These are phyloP conservation scores for Cephonodes hylas DNA, from an alignment of 2,888 invertebrate species.

Conservation along the genomic window DNA sequence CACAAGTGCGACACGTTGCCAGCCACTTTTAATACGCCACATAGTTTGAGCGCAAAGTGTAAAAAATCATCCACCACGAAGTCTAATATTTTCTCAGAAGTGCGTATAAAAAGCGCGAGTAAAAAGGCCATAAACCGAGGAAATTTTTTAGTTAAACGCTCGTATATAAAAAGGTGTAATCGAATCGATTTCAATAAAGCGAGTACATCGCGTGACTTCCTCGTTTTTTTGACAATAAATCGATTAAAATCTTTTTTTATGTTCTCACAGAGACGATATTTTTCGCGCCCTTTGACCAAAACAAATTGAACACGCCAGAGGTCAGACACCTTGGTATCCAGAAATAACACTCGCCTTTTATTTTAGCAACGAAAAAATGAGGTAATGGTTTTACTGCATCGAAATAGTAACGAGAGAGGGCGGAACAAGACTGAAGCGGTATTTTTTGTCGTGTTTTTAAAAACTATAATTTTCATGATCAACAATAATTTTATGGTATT, in stretches of 20 bases:
- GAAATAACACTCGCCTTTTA: too few relatives aligned
- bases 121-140: neutral
- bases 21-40: neutral
- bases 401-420: too few relatives aligned
- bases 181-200: conserved; percentile 3
- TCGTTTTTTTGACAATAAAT: neutral
- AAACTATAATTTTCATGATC: too few relatives aligned
- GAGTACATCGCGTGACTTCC: neutral
- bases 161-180: neutral
- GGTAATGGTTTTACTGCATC: too few relatives aligned
- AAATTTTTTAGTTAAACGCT: neutral
- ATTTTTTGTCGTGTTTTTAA: too few relatives aligned
- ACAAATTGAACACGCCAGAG: neutral
- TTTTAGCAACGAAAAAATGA: too few relatives aligned
- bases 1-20: too few relatives aligned
- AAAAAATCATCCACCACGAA: neutral
- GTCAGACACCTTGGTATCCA: too few relatives aligned
- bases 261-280: neutral
- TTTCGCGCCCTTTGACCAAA: neutral
- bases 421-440: too few relatives aligned
- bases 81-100: neutral
- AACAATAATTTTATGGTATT: neutral
- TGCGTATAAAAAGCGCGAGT: neutral
- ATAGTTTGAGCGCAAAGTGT: neutral
- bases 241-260: neutral